Evolutionary conservation across 2,888 invertebrate genomes (phyloP).

Genomic region (Drymonia ruficornis): DNA sequence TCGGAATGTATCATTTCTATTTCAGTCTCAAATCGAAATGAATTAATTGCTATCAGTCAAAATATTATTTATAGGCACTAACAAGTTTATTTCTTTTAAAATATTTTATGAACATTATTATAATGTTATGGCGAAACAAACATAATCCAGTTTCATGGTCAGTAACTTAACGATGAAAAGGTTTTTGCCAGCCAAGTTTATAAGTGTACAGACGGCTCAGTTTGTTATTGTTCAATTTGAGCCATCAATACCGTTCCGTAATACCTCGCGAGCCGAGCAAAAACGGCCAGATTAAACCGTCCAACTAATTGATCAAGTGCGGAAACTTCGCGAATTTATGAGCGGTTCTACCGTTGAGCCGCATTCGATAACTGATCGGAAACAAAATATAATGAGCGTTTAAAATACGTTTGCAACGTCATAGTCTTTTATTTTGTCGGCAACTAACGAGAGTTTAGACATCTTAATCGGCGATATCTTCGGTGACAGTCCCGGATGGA

Average conservation of each 20-base stretch:
- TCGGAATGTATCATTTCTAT: too few relatives aligned
- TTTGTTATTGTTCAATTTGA: constrained; percentile 2
- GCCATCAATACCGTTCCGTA: background rate
- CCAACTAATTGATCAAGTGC: constrained; percentile 23
- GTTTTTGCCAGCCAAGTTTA: too few relatives aligned
- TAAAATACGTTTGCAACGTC: too few relatives aligned
- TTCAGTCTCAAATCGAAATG: too few relatives aligned
- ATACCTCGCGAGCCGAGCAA: background rate
- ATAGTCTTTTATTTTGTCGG: background rate
- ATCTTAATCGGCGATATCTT: constrained; percentile 11
- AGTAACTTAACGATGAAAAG: too few relatives aligned
- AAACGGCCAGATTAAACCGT: constrained; percentile 16
- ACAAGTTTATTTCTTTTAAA: too few relatives aligned
- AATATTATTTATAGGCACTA: too few relatives aligned
- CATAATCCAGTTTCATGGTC: too few relatives aligned
- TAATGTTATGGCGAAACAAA: too few relatives aligned
- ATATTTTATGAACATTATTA: too few relatives aligned
- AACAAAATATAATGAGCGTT: too few relatives aligned
- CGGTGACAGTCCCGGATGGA: constrained; percentile 6
- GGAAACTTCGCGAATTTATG: constrained; percentile 22
- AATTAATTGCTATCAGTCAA: too few relatives aligned
- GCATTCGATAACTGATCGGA: background rate
- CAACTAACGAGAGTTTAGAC: background rate
- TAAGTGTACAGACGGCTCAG: background rate
- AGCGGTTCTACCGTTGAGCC: background rate